Evolutionary conservation across 2,888 invertebrate species (phyloP), one percentile per base, ranked within the genome.

Genomic region (Hirtodrosophila histrioides): DNA sequence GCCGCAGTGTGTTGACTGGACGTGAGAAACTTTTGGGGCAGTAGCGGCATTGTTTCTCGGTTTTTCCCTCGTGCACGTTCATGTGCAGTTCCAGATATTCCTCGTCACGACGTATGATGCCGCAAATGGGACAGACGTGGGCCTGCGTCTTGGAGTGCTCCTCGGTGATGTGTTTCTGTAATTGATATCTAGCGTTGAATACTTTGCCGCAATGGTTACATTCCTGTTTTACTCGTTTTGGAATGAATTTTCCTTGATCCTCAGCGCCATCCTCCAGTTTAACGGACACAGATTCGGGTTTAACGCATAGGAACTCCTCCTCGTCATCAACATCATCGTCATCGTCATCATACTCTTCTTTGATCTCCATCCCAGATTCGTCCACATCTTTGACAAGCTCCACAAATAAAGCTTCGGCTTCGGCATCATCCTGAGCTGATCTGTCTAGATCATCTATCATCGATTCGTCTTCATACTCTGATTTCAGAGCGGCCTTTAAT

Each of bases 31-130:
- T 83, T 62, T 91, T 91, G 1, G 89, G 86, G 4, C 90, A 91
- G 53, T 88, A 91, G 0, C 91, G 90, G 8, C 90, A 91, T 36
- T 91, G 91, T 40, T 89, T 89, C 67, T 91, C 91, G 0, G 91
- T 89, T 63, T 91, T 91, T 0, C 90, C 90, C 41, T 91, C 90
- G 27, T 91, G 90, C 3, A 87, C 65, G 44, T 91, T 91, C 90
- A 91, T 91, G 40, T 91, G 90, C 10, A 91, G 60, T 39, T 91
- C 91, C 4, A 91, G 72, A 54, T 91, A 91, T 49, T 91, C 90
- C 27, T 91, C 90, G 48, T 91, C 90, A 9, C 88, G 81, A 0
- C 89, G 86, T 1, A 83, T 66, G 0, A 85, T 75, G 0, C 91
- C 91, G 29, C 90, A 91, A 27, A 91, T 86, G 9, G 80, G 80